Conservation (phyloP, 2,113 vertebrate species). For the Sceloporus undulatus region DNA sequence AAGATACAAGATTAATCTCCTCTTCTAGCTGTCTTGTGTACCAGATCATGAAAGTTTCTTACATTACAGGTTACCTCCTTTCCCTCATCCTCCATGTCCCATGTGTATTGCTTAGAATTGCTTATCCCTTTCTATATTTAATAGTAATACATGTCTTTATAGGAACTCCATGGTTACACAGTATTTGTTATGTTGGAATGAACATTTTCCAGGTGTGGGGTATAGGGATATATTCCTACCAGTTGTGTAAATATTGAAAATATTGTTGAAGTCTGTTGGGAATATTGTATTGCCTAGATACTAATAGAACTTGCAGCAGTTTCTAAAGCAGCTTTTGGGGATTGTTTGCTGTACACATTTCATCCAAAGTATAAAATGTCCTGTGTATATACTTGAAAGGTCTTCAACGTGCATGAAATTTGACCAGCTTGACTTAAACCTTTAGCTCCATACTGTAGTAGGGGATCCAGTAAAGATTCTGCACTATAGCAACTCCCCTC, state of each 20-base stretch:
- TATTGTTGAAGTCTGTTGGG: accelerated
- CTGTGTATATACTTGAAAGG: background rate
- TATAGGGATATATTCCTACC: background rate
- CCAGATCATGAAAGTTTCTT: background rate
- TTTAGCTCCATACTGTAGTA: background rate
- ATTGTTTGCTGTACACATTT: no score
- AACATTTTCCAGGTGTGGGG: background rate
- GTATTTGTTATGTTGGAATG: background rate
- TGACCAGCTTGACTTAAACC: no score
- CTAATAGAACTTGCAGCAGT: background rate
- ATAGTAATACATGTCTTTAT: background rate
- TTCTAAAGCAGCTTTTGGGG: no score
- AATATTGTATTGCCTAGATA: background rate
- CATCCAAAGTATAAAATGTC: background rate
- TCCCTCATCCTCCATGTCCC: background rate
- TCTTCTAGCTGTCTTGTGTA: no score
- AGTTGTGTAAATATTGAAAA: background rate
- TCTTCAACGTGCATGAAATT: background rate
- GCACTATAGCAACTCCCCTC: no score
- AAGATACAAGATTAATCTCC: background rate
- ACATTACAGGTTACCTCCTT: background rate
- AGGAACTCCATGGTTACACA: background rate
- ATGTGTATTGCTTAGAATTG: background rate
- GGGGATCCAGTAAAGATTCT: no score
- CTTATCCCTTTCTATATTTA: accelerated